phyloP scores from a whole-genome alignment of 2,797 vertebrate species.

The Cygnus olor region DNA sequence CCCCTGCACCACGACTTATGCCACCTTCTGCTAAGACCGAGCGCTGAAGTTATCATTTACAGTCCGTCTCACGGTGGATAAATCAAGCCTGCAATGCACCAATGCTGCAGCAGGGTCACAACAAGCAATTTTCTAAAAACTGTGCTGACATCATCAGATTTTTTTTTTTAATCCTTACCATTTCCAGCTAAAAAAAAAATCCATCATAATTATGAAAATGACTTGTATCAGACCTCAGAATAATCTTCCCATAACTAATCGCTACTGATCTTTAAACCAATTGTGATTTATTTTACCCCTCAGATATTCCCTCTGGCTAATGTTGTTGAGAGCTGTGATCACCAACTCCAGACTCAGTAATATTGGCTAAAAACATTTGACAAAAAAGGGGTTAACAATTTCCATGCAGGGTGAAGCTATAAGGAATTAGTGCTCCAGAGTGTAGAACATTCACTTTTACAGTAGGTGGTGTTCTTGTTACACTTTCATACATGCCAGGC shows the following conservation, averaged over 20 bases:
- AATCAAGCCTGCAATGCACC: background rate
- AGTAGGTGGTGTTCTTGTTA: conserved; percentile 88
- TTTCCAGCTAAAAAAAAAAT: conserved; percentile 57
- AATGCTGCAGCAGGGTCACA: background rate
- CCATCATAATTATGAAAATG: conserved; percentile 48
- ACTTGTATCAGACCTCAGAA: background rate
- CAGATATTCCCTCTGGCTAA: background rate
- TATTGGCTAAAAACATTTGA: conserved; percentile 53
- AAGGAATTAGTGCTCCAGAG: conserved; percentile 72
- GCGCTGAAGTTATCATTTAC: background rate
- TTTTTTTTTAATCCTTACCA: conserved; percentile 36
- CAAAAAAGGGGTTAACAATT: conserved; percentile 74
- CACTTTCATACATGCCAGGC: conserved; percentile 82
- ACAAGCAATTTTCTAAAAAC: conserved; percentile 56
- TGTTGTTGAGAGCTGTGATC: background rate
- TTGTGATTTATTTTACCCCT: background rate
- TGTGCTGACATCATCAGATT: conserved; percentile 35
- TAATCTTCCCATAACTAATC: conserved; percentile 40
- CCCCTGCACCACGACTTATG: background rate
- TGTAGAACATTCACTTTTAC: conserved; percentile 84
- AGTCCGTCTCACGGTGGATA: background rate
- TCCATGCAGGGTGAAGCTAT: conserved; percentile 65
- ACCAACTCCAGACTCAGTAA: background rate
- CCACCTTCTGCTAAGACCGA: background rate
- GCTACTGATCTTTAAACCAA: background rate